A percentile compares a stretch with the other conserved stretches of the same genome.
These are phyloP conservation scores for Oligia strigilis DNA, from an alignment of 2,888 invertebrate genomes.

Conservation along the genomic window DNA sequence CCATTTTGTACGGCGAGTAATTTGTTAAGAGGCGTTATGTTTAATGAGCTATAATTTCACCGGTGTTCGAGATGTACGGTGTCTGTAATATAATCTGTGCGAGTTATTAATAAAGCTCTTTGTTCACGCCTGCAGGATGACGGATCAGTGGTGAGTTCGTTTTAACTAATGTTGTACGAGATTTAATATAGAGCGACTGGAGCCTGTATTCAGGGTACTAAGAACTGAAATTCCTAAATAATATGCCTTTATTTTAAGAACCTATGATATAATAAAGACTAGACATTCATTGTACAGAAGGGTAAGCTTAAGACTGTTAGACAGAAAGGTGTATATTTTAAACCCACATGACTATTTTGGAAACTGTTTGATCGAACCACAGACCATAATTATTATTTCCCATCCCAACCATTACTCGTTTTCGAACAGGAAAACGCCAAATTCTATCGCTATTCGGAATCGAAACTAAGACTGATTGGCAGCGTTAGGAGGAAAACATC, in stretches of 20 bases:
- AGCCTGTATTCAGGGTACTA: background rate
- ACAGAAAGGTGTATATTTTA: background rate
- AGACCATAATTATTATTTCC: background rate
- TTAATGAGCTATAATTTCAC: conserved; percentile 62
- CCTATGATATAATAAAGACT: background rate
- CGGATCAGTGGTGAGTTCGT: conserved; percentile 89
- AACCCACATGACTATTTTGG: background rate
- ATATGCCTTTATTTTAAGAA: background rate
- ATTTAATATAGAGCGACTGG: conserved; percentile 42
- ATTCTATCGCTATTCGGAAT: background rate
- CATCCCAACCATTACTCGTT: background rate
- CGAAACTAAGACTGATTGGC: conserved; percentile 36
- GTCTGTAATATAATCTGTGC: conserved; percentile 73
- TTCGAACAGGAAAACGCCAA: conserved; percentile 15
- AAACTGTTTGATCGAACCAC: background rate
- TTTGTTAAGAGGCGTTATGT: conserved; percentile 61
- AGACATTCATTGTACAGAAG: background rate
- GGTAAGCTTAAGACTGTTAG: background rate
- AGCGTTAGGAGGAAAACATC: conserved; percentile 13
- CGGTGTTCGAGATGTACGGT: conserved; percentile 44
- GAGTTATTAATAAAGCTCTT: conserved; percentile 77
- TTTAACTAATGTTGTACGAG: conserved; percentile 60
- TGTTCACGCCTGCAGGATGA: conserved; percentile 88
- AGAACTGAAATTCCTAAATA: conserved; percentile 2
- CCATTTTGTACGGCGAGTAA: conserved; percentile 46